Base-by-base conservation (phyloP, 2,797 vertebrate species). In the Pelobates cultripes region DNA sequence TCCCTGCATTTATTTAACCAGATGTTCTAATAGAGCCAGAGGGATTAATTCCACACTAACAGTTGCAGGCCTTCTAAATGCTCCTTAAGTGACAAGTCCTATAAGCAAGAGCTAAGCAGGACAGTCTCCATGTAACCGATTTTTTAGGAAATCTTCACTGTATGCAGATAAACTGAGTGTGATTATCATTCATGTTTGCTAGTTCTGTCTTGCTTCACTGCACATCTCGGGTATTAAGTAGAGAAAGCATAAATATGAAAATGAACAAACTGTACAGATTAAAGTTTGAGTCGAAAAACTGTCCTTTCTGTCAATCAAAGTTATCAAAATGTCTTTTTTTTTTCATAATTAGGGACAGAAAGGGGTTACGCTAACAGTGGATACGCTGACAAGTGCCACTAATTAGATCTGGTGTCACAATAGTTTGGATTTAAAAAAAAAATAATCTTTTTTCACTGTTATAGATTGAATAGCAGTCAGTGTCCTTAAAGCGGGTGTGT, bases 101-200 rank as follows among this genome's bases (percentile, higher is more conserved):
- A 78, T 78, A 83, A 83, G 71, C 70, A 78, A 61, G 57, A 66
- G 43, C 69, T 78, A 78, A 83, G 75, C 71, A 70, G 64, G 81
- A 43, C 7, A 3, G 76, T 44, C 55, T 78, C 64, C 51, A 55
- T 78, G 73, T 73, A 75, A 74, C 81, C 78, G 76, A 78, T 78
- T 83, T 83, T 43, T 83, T 51, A 83, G 68, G 71, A 69, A 78
- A 83, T 83, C 76, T 83, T 83, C 70, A 79, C 64, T 41, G 53
- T 79, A 83, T 83, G 76, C 81, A 79, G 81, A 83, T 83, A 83
- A 83, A 83, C 81, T 70, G 81, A 63, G 53, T 4, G 61, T 77
- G 81, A 83, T 83, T 83, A 83, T 83, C 76, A 83, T 83, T 83
- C 81, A 83, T 79, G 71, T 83, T 83, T 83, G 79, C 81, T 78